These are phyloP conservation scores for Buphagus erythrorhynchus DNA, from an alignment of 2,797 vertebrate species.

Conservation along the genomic window DNA sequence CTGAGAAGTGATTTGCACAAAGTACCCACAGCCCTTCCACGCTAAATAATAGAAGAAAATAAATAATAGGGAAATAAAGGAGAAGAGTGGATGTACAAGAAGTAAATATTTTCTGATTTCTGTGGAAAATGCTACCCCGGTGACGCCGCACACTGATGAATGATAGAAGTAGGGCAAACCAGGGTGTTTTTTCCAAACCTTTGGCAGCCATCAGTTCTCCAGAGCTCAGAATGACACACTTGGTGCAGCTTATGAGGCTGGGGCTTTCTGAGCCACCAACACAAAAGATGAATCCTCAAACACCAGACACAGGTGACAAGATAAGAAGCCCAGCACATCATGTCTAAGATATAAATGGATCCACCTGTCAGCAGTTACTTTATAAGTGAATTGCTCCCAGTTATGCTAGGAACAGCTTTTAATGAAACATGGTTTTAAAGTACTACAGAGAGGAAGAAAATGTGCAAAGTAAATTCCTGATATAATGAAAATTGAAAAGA, in stretches of 20 bases:
- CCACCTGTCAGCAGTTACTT: constrained; percentile 30
- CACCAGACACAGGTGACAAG: constrained; percentile 11
- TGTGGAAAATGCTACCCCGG: background rate
- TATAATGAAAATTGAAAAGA: constrained; percentile 32
- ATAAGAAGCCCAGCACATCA: background rate
- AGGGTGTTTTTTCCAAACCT: background rate
- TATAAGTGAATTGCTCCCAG: constrained; percentile 32
- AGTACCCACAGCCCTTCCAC: background rate
- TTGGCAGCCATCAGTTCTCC: background rate
- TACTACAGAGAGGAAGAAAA: background rate
- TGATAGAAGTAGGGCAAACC: background rate
- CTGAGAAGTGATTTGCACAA: background rate
- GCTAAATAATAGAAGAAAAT: background rate
- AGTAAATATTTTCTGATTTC: background rate
- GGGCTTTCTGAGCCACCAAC: background rate
- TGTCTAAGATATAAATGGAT: constrained; percentile 4
- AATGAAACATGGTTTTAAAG: constrained; percentile 40
- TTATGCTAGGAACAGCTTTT: constrained; percentile 40
- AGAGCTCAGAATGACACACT: background rate
- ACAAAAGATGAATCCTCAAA: constrained; percentile 1
- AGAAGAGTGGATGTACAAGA: background rate
- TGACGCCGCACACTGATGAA: background rate
- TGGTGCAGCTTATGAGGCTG: background rate
- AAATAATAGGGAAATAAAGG: background rate
- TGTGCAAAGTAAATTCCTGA: constrained; percentile 16